A percentile compares a stretch with the other conserved stretches of the same genome.
Conservation (phyloP, 2,113 vertebrate species). For the Trematocara macrostoma region DNA sequence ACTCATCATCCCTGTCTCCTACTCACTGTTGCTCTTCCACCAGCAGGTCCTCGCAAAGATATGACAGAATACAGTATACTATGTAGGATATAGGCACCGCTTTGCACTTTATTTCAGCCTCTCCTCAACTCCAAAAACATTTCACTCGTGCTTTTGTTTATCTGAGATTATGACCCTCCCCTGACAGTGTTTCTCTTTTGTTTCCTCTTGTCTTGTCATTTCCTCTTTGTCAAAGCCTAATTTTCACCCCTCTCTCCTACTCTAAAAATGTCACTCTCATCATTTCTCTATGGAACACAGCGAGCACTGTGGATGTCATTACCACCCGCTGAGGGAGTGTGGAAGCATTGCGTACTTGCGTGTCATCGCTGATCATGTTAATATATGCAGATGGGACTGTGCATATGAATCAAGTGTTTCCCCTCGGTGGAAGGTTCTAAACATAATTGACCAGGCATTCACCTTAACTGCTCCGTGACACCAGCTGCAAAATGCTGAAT, state of each 20-base stretch:
- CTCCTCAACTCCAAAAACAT: slow-evolving; percentile 12
- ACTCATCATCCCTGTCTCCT: slow-evolving; percentile 30
- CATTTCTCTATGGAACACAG: background rate
- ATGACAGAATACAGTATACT: slow-evolving; percentile 12
- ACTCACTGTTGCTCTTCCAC: background rate
- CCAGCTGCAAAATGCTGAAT: slow-evolving; percentile 23
- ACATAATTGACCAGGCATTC: slow-evolving; percentile 42
- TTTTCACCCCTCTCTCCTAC: background rate
- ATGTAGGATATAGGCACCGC: slow-evolving; percentile 1
- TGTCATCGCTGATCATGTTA: slow-evolving; percentile 27
- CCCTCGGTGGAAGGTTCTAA: slow-evolving; percentile 4
- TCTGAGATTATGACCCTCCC: background rate
- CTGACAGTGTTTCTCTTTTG: background rate
- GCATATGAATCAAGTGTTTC: background rate
- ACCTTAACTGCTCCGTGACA: background rate
- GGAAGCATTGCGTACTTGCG: background rate
- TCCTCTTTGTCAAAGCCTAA: background rate
- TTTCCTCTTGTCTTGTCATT: slow-evolving; percentile 4
- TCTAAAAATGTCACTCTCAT: background rate
- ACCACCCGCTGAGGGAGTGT: background rate
- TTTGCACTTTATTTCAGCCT: background rate
- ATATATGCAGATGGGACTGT: slow-evolving; percentile 43
- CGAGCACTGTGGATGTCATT: slow-evolving; percentile 7
- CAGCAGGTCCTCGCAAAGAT: background rate
- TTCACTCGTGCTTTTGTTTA: slow-evolving; percentile 13